phyloP scores from a whole-genome alignment of 2,888 invertebrate species.

The Pseudolycoriella hygida region DNA sequence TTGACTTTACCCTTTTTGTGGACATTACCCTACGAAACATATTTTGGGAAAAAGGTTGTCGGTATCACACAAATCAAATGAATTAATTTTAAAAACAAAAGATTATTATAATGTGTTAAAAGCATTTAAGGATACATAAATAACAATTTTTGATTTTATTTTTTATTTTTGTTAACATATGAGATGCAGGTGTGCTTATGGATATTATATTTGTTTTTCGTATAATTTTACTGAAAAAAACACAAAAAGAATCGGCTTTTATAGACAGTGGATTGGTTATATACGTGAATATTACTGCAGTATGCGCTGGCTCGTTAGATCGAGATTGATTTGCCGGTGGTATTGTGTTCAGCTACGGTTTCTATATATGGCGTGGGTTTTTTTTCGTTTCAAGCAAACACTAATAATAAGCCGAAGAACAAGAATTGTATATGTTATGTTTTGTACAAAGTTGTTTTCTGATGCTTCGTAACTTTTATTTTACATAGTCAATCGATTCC shows the following conservation, averaged over 20 bases:
- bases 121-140: neutral
- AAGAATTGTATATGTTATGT: neutral
- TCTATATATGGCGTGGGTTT: neutral
- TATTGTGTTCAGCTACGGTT: no score
- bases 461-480: no score
- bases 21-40: no score
- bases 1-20: no score
- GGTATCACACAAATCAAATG: slow-evolving; percentile 2
- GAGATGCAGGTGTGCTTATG: slow-evolving; percentile 1
- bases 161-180: slow-evolving; percentile 1
- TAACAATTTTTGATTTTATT: neutral
- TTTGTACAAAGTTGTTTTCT: neutral
- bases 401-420: neutral
- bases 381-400: neutral
- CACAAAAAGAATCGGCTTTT: neutral
- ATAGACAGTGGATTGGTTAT: neutral
- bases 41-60: neutral
- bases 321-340: no score
- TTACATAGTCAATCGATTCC: neutral
- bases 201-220: no score
- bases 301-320: no score
- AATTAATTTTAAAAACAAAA: slow-evolving; percentile 3
- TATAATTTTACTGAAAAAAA: no score
- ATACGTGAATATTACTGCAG: neutral
- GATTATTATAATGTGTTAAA: slow-evolving; percentile 4